Conservation (phyloP, 2,797 vertebrate species). For the Aulostomus chinensis region DNA sequence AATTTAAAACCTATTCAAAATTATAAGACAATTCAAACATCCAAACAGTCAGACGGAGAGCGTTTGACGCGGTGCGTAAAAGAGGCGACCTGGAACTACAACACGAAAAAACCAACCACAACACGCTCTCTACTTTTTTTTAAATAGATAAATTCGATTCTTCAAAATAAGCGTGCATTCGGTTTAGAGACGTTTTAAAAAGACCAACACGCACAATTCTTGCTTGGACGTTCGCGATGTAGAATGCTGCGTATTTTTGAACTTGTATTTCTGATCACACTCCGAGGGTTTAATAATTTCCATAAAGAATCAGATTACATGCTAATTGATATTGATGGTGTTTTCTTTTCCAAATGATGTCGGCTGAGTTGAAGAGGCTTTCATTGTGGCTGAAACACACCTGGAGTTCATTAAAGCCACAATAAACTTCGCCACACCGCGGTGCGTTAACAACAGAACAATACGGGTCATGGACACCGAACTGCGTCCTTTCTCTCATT, state of each 20-base stretch:
- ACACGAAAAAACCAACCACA: neutral
- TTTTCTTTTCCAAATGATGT: conserved; percentile 2
- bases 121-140: too few species aligned
- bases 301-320: neutral
- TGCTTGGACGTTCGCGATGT: neutral
- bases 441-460: conserved; percentile 50
- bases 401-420: conserved; percentile 50
- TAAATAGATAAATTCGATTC: too few species aligned
- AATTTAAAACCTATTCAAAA: conserved; percentile 89
- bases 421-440: conserved; percentile 36
- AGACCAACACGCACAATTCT: neutral
- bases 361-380: conserved; percentile 1
- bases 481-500: conserved; percentile 58
- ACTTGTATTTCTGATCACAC: conserved; percentile 6
- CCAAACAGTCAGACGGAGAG: conserved; percentile 29
- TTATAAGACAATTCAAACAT: conserved; percentile 77
- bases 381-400: conserved; percentile 10
- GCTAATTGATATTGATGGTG: neutral
- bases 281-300: neutral
- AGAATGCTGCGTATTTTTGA: conserved; percentile 5
- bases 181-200: neutral
- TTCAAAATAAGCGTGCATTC: too few species aligned
- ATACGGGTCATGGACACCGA: conserved; percentile 57
- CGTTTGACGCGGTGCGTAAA: conserved; percentile 64
- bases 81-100: conserved; percentile 18